Evolutionary conservation across 2,113 vertebrate species (phyloP), one percentile per base, ranked within the genome.

Genomic region (Trachemys scripta): DNA sequence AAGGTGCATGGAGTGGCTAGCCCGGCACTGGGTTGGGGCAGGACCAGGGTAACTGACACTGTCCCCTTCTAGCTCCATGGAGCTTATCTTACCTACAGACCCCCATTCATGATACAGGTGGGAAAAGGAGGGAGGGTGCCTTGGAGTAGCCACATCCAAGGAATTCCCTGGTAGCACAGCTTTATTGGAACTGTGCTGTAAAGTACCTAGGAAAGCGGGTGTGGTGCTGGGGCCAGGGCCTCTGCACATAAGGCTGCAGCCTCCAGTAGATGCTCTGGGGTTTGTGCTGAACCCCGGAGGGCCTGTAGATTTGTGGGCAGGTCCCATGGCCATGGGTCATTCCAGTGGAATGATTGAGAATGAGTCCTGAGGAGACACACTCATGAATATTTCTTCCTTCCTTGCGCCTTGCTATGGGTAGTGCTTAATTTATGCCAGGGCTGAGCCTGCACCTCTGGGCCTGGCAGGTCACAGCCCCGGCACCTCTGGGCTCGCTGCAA

Each of bases 131-230:
- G 27, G 49, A 49, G 54, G 76, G 16, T 0, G 2, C 22, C 2
- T 53, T 83, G 84, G 78, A 7, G 76, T 65, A 59, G 8, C 7
- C 20, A 53, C 35, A 10, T 69, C 79, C 38, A 54, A 31, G 79
- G 8, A 62, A 83, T 49, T 0, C 1, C 7, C 29, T 45, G 0
- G 1, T n/a, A 65, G n/a, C 85, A 17, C 3, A 10, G 50, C 20
- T 47, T 62, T 24, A 3, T 1, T 0, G 1, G 13, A 16, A 0
- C 1, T 0, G 0, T 25, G 8, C 4, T 85, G 80, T 0, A 0
- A 78, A 7, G 45, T 45, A 65, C 25, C 54, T 27, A 47, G 35
- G 59, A 35, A 4, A 38, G 8, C 35, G 2, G 35, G 35, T 54
- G 53, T 22, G 53, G 6, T 54, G 38, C 19, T 38, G 38, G 69